Evolutionary conservation across 2,797 vertebrate genomes (phyloP).

Genomic region (Fistularia tabacaria): DNA sequence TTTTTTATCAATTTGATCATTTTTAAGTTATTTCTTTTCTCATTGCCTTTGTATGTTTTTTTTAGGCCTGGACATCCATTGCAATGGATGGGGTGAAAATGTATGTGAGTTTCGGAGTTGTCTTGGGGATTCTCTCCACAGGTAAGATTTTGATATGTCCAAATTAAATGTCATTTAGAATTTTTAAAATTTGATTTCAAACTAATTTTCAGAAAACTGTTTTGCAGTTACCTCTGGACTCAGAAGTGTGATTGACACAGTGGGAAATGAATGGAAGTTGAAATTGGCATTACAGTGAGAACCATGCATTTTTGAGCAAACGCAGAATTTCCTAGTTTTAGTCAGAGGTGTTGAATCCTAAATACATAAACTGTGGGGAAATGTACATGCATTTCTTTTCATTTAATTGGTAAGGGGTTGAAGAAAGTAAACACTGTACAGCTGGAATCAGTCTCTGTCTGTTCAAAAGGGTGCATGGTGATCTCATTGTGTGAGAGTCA

Average conservation of each 20-base stretch:
- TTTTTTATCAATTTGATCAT: no score
- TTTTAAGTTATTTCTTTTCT: no score
- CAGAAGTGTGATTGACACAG: constrained; percentile 78
- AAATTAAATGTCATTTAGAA: background rate
- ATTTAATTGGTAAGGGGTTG: constrained; percentile 5
- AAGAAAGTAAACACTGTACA: constrained; percentile 19
- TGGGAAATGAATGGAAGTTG: constrained; percentile 40
- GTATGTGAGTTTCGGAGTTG: constrained; percentile 71
- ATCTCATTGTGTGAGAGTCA: constrained; percentile 43
- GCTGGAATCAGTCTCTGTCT: constrained; percentile 34
- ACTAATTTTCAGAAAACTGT: constrained; percentile 1
- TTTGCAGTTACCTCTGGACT: constrained; percentile 64
- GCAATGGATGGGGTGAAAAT: constrained; percentile 76
- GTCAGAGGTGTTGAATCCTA: no score
- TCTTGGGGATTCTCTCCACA: constrained; percentile 66
- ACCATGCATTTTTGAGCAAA: background rate
- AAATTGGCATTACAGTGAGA: no score
- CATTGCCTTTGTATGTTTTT: constrained; percentile 41
- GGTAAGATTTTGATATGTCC: constrained; percentile 45
- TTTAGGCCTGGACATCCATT: constrained; percentile 63
- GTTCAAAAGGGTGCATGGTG: constrained; percentile 32
- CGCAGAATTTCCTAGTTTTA: background rate
- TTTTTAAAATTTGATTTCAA: background rate
- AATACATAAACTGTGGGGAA: no score
- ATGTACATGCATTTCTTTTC: background rate